A percentile compares a stretch with the other conserved stretches of the same genome.
These are phyloP conservation scores for Chloroceryle inda DNA, from an alignment of 2,797 vertebrate genomes.

Conservation along the genomic window DNA sequence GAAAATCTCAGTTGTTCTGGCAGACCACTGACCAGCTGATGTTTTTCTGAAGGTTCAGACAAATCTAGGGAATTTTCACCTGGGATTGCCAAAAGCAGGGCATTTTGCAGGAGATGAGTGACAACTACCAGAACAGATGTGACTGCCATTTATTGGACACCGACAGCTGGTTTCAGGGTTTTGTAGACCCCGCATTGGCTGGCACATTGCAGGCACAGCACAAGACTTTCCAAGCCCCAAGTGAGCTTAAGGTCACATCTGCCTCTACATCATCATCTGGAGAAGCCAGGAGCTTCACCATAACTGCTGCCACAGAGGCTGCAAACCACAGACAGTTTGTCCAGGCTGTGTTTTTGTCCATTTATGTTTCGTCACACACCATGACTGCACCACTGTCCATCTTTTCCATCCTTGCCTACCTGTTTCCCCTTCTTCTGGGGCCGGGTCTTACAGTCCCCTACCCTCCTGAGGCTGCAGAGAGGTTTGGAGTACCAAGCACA, in stretches of 20 bases:
- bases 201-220: neutral
- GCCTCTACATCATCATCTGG: neutral
- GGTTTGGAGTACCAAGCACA: neutral
- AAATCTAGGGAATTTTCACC: neutral
- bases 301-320: neutral
- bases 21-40: neutral
- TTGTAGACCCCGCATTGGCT: neutral
- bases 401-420: neutral
- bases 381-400: neutral
- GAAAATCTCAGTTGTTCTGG: neutral
- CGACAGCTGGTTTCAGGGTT: neutral
- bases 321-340: neutral
- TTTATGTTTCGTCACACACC: neutral
- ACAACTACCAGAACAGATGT: neutral
- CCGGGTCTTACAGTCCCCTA: neutral
- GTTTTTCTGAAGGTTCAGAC: neutral
- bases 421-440: neutral
- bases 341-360: neutral
- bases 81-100: neutral
- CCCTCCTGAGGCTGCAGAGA: neutral
- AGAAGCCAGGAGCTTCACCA: neutral
- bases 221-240: accelerated
- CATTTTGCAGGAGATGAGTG: neutral
- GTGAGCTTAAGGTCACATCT: neutral
- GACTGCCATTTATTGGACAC: accelerated